These are phyloP conservation scores for Gandaritis pyraliata DNA, from an alignment of 2,888 invertebrate genomes.

Conservation along the genomic window DNA sequence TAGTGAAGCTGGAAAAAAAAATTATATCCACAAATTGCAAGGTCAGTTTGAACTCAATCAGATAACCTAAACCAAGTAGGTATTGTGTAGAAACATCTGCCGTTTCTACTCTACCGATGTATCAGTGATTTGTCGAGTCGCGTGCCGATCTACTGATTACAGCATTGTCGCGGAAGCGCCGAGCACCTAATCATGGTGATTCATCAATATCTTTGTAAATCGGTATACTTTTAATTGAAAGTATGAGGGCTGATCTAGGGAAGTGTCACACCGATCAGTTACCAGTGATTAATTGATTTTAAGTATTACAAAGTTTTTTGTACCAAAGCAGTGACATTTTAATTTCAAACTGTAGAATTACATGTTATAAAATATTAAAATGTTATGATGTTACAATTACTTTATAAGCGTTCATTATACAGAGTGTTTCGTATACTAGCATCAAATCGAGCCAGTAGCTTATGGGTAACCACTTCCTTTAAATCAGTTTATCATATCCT, in stretches of 20 bases:
- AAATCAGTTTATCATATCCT: too few species aligned
- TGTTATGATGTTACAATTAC: too few species aligned
- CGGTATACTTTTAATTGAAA: conserved; percentile 72
- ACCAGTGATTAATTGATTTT: conserved; percentile 62
- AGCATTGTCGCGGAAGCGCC: conserved; percentile 63
- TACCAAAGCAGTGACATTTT: background rate
- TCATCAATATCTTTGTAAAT: conserved; percentile 69
- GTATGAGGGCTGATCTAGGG: conserved; percentile 52
- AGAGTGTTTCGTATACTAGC: too few species aligned
- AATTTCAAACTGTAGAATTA: too few species aligned
- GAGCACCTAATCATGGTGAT: conserved; percentile 64
- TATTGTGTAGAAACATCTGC: conserved; percentile 61
- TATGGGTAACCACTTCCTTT: too few species aligned
- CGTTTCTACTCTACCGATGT: conserved; percentile 52
- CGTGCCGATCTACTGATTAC: conserved; percentile 66
- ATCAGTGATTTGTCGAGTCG: conserved; percentile 68
- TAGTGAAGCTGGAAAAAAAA: conserved; percentile 1
- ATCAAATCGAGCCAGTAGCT: too few species aligned
- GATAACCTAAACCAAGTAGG: conserved; percentile 30
- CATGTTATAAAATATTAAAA: too few species aligned
- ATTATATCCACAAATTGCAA: conserved; percentile 18
- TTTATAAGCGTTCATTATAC: too few species aligned
- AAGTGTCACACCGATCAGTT: conserved; percentile 58
- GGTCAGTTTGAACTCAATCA: conserved; percentile 22
- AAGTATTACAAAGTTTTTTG: conserved; percentile 1